Evolutionary conservation across 64 coral and sea anemone genomes (phyloP).

Genomic region (Dendronephthya gigantea): DNA sequence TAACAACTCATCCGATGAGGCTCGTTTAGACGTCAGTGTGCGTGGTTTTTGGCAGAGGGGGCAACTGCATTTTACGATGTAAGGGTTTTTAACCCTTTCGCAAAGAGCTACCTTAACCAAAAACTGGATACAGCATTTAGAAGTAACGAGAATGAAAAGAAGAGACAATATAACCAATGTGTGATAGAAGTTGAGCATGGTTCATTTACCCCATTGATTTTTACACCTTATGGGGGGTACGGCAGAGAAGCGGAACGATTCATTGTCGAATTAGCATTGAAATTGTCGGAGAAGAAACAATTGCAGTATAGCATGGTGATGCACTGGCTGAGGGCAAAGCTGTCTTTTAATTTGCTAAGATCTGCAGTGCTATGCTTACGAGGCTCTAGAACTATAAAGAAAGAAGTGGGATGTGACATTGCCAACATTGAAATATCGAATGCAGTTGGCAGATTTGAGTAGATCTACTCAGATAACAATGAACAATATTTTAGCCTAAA

Average conservation of each 20-base stretch:
- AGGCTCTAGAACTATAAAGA: constrained; percentile 12
- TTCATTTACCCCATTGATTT: background rate
- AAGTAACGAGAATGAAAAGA: constrained; percentile 1
- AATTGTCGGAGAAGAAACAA: constrained; percentile 22
- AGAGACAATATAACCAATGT: background rate
- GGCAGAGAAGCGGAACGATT: constrained; percentile 1
- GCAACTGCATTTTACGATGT: constrained; percentile 67
- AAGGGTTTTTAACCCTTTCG: constrained; percentile 53
- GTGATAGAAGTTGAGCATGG: constrained; percentile 5
- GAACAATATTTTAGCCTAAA: background rate
- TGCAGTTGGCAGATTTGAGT: background rate
- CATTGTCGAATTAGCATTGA: constrained; percentile 15
- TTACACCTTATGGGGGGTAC: background rate
- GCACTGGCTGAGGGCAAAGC: constrained; percentile 6
- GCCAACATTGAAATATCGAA: background rate
- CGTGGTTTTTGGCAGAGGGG: constrained; percentile 52
- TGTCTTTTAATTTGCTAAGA: constrained; percentile 29
- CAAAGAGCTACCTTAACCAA: constrained; percentile 47
- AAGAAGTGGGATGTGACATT: constrained; percentile 1
- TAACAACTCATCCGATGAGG: constrained; percentile 34
- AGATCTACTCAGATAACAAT: background rate
- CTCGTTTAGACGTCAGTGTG: constrained; percentile 28
- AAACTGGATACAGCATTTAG: constrained; percentile 19
- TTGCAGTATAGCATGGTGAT: background rate
- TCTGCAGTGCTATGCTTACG: constrained; percentile 19